Percentiles rank a stretch among this genome's conserved stretches.
Evolutionary conservation across 2,888 invertebrate species (phyloP).

Genomic region (Antheraea yamamai): DNA sequence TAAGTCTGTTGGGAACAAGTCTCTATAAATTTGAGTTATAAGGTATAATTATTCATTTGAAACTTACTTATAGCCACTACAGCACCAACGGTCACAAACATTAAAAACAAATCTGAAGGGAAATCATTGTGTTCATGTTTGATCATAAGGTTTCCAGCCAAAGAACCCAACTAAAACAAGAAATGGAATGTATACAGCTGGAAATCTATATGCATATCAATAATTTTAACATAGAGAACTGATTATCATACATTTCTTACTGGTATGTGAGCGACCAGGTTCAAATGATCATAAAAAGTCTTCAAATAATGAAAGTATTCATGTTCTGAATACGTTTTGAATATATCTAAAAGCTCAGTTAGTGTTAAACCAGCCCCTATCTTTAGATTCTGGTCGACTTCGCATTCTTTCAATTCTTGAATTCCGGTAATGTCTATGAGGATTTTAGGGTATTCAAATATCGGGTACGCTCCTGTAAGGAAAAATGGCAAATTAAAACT

Average conservation of each 20-base stretch:
- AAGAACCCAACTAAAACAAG: slow-evolving; percentile 80
- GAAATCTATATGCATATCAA: neutral
- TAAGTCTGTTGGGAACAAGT: too few relatives aligned
- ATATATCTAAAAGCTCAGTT: slow-evolving; percentile 66
- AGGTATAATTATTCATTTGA: too few relatives aligned
- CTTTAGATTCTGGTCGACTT: slow-evolving; percentile 61
- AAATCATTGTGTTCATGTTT: slow-evolving; percentile 86
- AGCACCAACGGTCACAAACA: slow-evolving; percentile 63
- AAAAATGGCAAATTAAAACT: neutral
- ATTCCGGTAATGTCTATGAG: slow-evolving; percentile 66
- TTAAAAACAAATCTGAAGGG: slow-evolving; percentile 86
- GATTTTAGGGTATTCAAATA: slow-evolving; percentile 54
- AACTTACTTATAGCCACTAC: slow-evolving; percentile 52
- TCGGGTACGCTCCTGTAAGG: slow-evolving; percentile 64
- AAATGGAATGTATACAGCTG: neutral
- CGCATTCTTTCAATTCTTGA: slow-evolving; percentile 53
- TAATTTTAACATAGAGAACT: neutral
- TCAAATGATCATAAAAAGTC: slow-evolving; percentile 84
- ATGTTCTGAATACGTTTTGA: slow-evolving; percentile 51
- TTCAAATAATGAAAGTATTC: slow-evolving; percentile 83
- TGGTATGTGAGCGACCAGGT: slow-evolving; percentile 86
- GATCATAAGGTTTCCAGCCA: slow-evolving; percentile 87
- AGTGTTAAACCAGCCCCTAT: slow-evolving; percentile 65
- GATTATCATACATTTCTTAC: slow-evolving; percentile 85
- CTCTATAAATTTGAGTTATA: too few relatives aligned